A percentile compares a stretch with the other conserved stretches of the same genome.
These are phyloP conservation scores for Rapana venosa DNA, from an alignment of 2,888 invertebrate genomes.

Conservation along the genomic window DNA sequence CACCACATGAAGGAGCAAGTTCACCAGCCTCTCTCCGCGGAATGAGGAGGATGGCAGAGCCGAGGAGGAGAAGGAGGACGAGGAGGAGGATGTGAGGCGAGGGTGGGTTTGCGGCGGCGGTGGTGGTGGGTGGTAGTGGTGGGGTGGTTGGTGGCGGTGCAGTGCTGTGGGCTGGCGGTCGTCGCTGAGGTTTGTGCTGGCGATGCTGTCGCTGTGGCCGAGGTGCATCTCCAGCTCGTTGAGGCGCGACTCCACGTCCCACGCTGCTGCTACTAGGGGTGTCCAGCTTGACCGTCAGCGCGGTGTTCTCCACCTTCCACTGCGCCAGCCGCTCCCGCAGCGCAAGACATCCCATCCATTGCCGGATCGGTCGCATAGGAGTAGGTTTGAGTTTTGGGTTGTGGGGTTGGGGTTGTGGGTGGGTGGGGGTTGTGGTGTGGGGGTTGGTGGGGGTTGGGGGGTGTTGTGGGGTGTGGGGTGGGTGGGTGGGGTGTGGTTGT, in stretches of 20 bases:
- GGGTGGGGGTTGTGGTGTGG: too few relatives aligned
- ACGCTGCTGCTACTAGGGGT: constrained; percentile 97
- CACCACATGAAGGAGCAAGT: background rate
- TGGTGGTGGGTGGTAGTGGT: background rate
- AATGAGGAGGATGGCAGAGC: background rate
- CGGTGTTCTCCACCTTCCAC: constrained; percentile 95
- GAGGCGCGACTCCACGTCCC: constrained; percentile 92
- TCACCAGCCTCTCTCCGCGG: background rate
- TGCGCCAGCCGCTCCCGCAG: constrained; percentile 91
- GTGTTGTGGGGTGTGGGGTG: too few relatives aligned
- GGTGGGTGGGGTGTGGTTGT: too few relatives aligned
- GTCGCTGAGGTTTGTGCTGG: constrained; percentile 67
- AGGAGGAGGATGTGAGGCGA: too few relatives aligned
- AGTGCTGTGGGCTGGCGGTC: constrained; percentile 45
- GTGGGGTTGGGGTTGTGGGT: too few relatives aligned
- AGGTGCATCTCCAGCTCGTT: constrained; percentile 97
- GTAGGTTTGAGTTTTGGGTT: too few relatives aligned
- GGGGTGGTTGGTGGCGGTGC: too few relatives aligned
- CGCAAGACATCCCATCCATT: too few relatives aligned
- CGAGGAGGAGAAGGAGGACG: too few relatives aligned
- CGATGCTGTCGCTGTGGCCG: constrained; percentile 72
- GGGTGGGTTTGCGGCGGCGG: too few relatives aligned
- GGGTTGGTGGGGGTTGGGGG: too few relatives aligned
- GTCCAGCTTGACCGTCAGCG: constrained; percentile 93
- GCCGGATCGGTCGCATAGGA: constrained; percentile 79